phyloP scores from a whole-genome alignment of 2,113 vertebrate species.

The Sprattus sprattus region DNA sequence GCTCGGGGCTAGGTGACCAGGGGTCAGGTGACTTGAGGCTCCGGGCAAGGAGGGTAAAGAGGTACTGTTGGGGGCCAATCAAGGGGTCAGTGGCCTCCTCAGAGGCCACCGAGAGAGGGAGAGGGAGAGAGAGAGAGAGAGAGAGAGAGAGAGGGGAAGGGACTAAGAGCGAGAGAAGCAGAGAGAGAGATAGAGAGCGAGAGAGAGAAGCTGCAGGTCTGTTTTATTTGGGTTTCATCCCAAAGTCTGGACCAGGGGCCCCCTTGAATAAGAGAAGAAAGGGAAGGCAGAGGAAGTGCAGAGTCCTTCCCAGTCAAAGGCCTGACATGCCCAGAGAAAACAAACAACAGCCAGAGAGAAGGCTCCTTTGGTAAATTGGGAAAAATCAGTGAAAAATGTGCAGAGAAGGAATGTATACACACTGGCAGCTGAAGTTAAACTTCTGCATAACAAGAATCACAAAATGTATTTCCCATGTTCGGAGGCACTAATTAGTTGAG shows the following conservation, averaged over 20 bases:
- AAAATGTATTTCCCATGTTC: background rate
- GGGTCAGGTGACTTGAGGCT: slow-evolving; percentile 7
- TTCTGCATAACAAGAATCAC: background rate
- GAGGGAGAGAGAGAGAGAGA: background rate
- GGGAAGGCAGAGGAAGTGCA: background rate
- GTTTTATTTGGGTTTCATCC: background rate
- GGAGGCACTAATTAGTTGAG: background rate
- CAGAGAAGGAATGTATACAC: background rate
- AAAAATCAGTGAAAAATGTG: background rate
- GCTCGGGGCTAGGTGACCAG: slow-evolving; percentile 15
- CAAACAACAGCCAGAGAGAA: background rate
- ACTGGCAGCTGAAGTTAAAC: background rate
- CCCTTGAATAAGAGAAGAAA: background rate
- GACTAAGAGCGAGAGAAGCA: background rate
- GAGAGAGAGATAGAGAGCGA: background rate
- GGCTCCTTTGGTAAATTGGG: background rate
- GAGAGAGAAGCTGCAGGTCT: background rate
- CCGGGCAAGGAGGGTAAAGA: background rate
- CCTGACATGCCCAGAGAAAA: background rate
- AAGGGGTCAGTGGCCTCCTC: background rate
- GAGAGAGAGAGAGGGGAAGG: background rate
- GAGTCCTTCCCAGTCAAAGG: background rate
- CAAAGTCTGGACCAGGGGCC: background rate
- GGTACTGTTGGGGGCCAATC: background rate
- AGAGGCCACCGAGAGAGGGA: background rate